Conservation (phyloP, 2,888 invertebrate genomes). For the Galerucella pusilla region DNA sequence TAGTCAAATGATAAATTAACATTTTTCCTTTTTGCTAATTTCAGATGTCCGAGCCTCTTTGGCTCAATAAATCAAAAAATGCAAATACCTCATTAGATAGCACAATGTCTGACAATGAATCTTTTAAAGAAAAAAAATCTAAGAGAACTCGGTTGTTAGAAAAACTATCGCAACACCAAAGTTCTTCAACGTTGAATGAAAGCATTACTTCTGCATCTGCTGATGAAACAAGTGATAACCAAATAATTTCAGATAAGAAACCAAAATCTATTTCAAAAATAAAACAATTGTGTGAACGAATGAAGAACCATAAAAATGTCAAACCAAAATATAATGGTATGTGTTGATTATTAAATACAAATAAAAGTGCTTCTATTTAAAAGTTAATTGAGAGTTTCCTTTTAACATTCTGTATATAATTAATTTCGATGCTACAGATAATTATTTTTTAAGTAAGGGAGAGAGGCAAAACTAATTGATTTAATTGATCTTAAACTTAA, state of each 20-base stretch:
- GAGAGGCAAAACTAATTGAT: too few species aligned
- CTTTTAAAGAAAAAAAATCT: conserved; percentile 7
- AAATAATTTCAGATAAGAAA: not conserved
- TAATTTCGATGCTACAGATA: too few species aligned
- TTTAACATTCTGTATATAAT: not conserved
- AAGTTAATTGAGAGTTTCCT: not conserved
- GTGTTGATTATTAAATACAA: not conserved
- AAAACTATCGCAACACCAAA: not conserved
- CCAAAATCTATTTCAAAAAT: not conserved
- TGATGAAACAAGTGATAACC: not conserved
- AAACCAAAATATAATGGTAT: not conserved
- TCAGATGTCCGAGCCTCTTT: conserved; percentile 16
- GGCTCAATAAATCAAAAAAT: conserved; percentile 2
- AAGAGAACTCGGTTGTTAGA: conserved; percentile 15
- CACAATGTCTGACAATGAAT: conserved; percentile 13
- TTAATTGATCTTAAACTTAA: too few species aligned
- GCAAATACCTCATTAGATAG: conserved; percentile 7
- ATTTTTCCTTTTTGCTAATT: not conserved
- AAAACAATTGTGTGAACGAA: conserved; percentile 8
- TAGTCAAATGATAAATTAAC: not conserved
- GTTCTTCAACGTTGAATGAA: not conserved
- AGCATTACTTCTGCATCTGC: conserved; percentile 1
- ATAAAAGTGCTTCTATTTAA: not conserved
- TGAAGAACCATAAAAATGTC: conserved; percentile 6
- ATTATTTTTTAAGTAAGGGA: too few species aligned